phyloP scores from a whole-genome alignment of 2,113 vertebrate species.

The Lucifuga dentata region DNA sequence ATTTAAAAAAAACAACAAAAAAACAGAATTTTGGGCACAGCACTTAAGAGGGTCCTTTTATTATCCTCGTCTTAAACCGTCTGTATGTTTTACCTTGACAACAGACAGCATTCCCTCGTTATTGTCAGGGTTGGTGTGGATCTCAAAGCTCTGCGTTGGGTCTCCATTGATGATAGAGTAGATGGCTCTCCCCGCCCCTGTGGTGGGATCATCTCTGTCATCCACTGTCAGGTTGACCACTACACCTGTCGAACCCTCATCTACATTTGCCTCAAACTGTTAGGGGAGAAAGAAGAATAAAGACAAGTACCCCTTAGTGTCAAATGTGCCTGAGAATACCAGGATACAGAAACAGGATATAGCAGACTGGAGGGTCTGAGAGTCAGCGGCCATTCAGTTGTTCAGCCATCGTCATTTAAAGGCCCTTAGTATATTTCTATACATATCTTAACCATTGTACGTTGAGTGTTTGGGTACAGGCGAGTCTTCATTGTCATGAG shows the following conservation, averaged over 20 bases:
- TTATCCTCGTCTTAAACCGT: too few relatives aligned
- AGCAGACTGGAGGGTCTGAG: not conserved
- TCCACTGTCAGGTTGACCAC: constrained; percentile 95
- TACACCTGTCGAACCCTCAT: constrained; percentile 91
- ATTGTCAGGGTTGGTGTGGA: constrained; percentile 94
- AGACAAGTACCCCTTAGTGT: not conserved
- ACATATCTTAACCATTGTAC: too few relatives aligned
- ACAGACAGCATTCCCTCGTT: constrained; percentile 98
- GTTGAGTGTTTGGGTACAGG: too few relatives aligned
- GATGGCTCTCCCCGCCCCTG: constrained; percentile 91
- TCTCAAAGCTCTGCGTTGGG: constrained; percentile 91
- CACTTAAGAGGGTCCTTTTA: too few relatives aligned
- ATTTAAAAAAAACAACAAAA: too few relatives aligned
- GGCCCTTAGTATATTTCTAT: too few relatives aligned
- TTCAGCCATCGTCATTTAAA: too few relatives aligned
- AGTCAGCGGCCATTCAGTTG: too few relatives aligned
- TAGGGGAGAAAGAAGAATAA: not conserved
- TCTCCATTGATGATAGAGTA: constrained; percentile 97
- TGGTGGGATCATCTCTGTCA: constrained; percentile 92
- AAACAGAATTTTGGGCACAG: too few relatives aligned
- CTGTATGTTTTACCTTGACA: constrained; percentile 91
- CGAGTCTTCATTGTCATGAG: too few relatives aligned
- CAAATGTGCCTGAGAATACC: not conserved
- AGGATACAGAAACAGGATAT: not conserved
- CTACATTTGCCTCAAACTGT: constrained; percentile 92